Evolutionary conservation across 1,140 invertebrate species (phyloP), one percentile per base, ranked within the genome.

Genomic region (Zaprionus taronus): DNA sequence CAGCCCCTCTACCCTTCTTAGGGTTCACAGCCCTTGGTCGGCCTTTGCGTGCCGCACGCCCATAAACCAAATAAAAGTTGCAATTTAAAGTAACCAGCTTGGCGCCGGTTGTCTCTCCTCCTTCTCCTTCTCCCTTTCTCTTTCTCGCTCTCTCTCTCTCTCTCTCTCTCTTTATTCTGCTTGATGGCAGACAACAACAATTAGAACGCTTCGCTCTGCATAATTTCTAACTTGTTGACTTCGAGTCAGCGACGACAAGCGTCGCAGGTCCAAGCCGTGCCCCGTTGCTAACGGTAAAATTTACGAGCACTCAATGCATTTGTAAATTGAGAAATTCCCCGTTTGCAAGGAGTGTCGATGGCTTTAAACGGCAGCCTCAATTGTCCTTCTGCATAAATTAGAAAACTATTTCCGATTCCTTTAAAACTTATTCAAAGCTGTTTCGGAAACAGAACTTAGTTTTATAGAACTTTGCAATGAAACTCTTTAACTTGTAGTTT

Each of bases 141-240:
- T 31, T 9, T 20, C 60, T 62, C 4, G 2, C 31, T 56, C 12
- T 17, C 2, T 44, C 22, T 20, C 1, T 15, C n/a, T 62, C 4
- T 6, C 31, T 56, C 12, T 17, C 2, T 44, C 22, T 20, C 1
- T 15, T 14, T 24, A 15, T 11, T 17, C 31, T 26, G 17, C 55
- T 31, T 9, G 28, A 31, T 58, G 31, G 34, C 51, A 72, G 77
- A 17, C 41, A 17, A 77, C 81, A 84, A 68, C 67, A 80, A 84
- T 72, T 81, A 81, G 49, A 70, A 20, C 64, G 47, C 44, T 55
- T 34, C 60, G 15, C 51, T 83, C 76, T 77, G 51, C 73, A 84
- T 83, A 84, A 83, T 70, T 72, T 66, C 55, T 2, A 72, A 83
- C 81, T 84, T 83, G 81, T 81, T 84, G 78, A 71, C 53, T 44